phyloP scores from a whole-genome alignment of 2,113 vertebrate species.

The Cavia aperea region DNA sequence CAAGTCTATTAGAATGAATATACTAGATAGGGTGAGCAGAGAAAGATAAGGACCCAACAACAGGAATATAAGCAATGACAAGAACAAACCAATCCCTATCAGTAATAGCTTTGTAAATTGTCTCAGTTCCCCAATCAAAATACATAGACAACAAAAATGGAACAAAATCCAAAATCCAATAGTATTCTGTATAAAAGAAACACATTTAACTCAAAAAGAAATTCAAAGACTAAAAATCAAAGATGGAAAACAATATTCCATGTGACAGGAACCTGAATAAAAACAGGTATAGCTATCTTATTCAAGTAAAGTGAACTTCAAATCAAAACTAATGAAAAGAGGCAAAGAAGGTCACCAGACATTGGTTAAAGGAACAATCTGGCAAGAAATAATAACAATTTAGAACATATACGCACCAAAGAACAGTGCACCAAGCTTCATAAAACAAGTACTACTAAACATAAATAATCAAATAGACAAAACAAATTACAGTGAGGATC shows the following conservation, averaged over 20 bases:
- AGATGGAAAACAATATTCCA: not conserved
- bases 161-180: not conserved
- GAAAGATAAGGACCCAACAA: not conserved
- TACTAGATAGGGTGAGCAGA: not conserved
- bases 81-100: not conserved
- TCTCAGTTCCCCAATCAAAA: not conserved
- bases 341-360: not conserved
- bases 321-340: not conserved
- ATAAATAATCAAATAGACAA: not conserved
- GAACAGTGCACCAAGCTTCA: not conserved
- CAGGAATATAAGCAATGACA: not conserved
- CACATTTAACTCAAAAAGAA: not conserved
- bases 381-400: not conserved
- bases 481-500: not conserved
- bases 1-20: not conserved
- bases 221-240: not conserved
- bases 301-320: not conserved
- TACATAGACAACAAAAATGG: not conserved
- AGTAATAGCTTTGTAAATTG: not conserved
- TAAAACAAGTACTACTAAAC: not conserved
- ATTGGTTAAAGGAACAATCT: not conserved
- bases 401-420: not conserved
- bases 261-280: not conserved
- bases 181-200: not conserved
- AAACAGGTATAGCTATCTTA: not conserved